phyloP scores from a whole-genome alignment of 23 tunicate genomes.

The Aplidium turbinatum region DNA sequence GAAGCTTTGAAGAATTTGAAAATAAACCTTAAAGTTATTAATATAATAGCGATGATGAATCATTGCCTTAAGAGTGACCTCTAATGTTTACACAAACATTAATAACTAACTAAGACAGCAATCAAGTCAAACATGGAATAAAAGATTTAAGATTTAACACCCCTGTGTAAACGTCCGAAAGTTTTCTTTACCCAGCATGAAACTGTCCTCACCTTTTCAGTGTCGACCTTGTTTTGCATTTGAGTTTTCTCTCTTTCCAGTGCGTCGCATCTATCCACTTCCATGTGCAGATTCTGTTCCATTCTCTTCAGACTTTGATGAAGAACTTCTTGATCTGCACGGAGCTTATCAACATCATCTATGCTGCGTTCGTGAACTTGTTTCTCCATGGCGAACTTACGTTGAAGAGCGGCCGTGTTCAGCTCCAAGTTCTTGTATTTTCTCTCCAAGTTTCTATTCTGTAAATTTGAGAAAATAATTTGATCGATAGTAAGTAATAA shows the following conservation, averaged over 20 bases:
- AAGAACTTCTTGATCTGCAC: constrained; percentile 16
- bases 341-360: constrained; percentile 14
- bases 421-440: constrained; percentile 81
- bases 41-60: no score
- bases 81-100: no score
- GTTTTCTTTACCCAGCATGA: no score
- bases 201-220: constrained; percentile 73
- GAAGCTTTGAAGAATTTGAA: no score
- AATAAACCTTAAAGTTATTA: no score
- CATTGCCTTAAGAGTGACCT: no score
- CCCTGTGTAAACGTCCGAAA: no score
- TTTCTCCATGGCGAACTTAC: constrained; percentile 69
- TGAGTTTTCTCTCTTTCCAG: constrained; percentile 64
- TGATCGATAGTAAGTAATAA: no score
- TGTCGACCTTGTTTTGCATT: constrained; percentile 62
- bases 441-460: constrained; percentile 68
- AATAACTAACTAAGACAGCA: no score
- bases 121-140: no score
- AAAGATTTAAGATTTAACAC: no score
- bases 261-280: constrained; percentile 66
- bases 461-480: no score
- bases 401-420: constrained; percentile 63
- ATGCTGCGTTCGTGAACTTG: constrained; percentile 29
- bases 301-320: constrained; percentile 25
- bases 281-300: constrained; percentile 46